Evolutionary conservation across 2,888 invertebrate genomes (phyloP), one percentile per base, ranked within the genome.

Genomic region (Lasioglossum marginatum): DNA sequence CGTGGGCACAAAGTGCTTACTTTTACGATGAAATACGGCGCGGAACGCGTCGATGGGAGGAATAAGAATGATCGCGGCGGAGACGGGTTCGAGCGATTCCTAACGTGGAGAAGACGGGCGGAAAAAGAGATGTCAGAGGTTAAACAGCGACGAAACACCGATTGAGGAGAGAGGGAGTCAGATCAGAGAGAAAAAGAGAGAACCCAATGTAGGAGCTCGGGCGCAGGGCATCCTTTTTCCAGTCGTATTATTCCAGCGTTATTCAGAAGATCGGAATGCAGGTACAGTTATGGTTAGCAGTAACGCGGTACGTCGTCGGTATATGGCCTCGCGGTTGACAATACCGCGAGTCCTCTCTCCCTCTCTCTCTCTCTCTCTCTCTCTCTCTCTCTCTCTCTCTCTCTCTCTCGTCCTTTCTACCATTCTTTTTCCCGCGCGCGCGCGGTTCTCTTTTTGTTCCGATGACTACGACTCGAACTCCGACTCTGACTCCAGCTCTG

Each of bases 201-300:
- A 60, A 8, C 19, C 19, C 8, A 4, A 57, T 45, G 68, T 60
- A 79, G 68, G 82, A 71, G 68, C n/a, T 72, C 43, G 77, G 31
- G 14, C 45, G 40, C 27, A 66, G 68, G 72, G 77, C 81, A 74
- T 88, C 72, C 75, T 83, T 83, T 87, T 87, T 77, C 83, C 83
- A 81, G 81, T 31, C 82, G 87, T 88, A 88, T 90, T 90, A 90
- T 88, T 88, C 89, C 84, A 73, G 82, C 77, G 83, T 90, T 90
- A 90, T 94, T 94, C 94, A 94, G 87, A 90, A 91, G 93, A 94
- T 93, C 90, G 94, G 93, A 94, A 94, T 94, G 93, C 93, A 92
- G 89, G 93, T 93, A 94, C 94, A 93, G 94, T 94, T 94, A 93
- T 89, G 90, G 91, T 91, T 91, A 92, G 82, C 89, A 88, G 91